Conservation (phyloP, 2,888 invertebrate genomes). For the Stenodera caucasica region DNA sequence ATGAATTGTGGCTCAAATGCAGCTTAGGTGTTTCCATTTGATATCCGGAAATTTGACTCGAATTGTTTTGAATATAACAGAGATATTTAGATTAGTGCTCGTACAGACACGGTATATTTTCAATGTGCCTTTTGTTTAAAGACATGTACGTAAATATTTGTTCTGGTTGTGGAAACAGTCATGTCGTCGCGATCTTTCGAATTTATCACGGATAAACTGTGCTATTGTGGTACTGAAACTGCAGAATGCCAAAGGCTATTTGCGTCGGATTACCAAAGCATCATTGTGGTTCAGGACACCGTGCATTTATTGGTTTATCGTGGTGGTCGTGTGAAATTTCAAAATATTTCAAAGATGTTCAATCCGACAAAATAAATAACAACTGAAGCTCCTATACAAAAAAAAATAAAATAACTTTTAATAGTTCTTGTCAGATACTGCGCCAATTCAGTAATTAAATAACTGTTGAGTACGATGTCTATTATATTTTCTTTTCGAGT, state of each 20-base stretch:
- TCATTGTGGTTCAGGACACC: constrained; percentile 3
- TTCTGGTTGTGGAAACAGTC: neutral
- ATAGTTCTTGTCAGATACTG: too few species aligned
- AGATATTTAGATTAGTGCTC: too few species aligned
- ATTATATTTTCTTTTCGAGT: too few species aligned
- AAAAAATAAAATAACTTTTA: too few species aligned
- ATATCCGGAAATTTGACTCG: too few species aligned
- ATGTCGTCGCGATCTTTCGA: constrained; percentile 8
- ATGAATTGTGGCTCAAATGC: too few species aligned
- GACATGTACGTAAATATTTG: constrained; percentile 1
- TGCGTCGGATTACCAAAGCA: constrained; percentile 7
- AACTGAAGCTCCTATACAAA: too few species aligned
- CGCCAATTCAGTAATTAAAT: too few species aligned
- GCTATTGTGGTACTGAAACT: neutral
- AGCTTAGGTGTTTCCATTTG: too few species aligned
- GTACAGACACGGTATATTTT: neutral
- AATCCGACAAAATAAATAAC: neutral
- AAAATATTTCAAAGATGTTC: neutral
- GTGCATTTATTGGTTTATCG: neutral
- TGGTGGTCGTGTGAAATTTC: neutral
- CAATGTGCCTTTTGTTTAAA: neutral
- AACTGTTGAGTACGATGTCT: too few species aligned
- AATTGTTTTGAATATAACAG: too few species aligned
- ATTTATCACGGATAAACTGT: neutral
- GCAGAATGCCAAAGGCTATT: constrained; percentile 9